Base-by-base conservation (phyloP, 1,140 invertebrate genomes). In the Panulirus ornatus region DNA sequence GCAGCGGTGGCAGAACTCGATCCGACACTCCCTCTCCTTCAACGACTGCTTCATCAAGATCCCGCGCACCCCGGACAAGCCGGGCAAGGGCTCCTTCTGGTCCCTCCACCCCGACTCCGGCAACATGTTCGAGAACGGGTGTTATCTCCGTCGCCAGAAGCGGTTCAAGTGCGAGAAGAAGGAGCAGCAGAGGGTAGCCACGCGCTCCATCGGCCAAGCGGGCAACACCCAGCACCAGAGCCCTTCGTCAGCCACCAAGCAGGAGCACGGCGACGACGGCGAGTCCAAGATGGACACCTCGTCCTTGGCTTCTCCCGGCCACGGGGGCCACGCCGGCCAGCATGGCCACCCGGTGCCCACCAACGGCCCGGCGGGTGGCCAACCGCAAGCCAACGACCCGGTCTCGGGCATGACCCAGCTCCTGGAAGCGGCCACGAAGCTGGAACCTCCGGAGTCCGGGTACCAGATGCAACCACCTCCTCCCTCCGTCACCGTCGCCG, bases 101-200 rank as follows among this genome's bases (percentile, higher is more conserved):
- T 96, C 97, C 0, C 94, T 98, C 1, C 97, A 98, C 93, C 97
- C 97, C 0, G 95, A 96, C 40, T 97, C 97, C 14, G 95, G 97
- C n/a, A 97, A 97, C 93, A 99, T 99, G 98, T 99, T 99, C 94
- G 97, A 98, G 93, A 99, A 99, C 94, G 98, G 98, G 0, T 97
- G 97, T 89, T 95, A 98, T 63, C 94, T 99, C 0, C 94, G 98
- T n/a, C 95, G 98, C 66, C 95, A 97, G 71, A 99, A 98, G 93
- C 94, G 98, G 0, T 99, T 99, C 95, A 98, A 98, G 94, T 97
- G 97, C 92, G 95, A 95, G 14, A 96, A 96, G 93, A 96, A 97
- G 93, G 96, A 96, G 90, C 93, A 96, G 9, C 93, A 96, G 58
- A 96, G 96, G 92, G 8, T 27, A 22, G 95, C 95, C 40, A 96